Evolutionary conservation across 1,140 invertebrate genomes (phyloP).

Genomic region (Aporrectodea caliginosa): DNA sequence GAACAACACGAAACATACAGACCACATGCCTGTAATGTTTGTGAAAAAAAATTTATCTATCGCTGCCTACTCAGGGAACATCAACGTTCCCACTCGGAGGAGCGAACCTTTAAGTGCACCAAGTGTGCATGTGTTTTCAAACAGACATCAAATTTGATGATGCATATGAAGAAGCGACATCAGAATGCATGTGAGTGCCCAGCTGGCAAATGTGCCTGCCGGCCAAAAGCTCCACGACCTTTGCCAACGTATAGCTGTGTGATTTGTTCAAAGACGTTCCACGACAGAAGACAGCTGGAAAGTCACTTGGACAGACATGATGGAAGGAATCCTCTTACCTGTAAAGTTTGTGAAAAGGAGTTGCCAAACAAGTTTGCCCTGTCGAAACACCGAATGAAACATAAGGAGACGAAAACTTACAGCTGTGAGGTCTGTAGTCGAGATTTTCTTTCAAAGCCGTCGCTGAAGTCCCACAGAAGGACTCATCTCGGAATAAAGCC

Average conservation of each 20-base stretch:
- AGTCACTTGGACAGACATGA: neutral
- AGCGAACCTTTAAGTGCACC: neutral
- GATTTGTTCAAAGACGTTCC: neutral
- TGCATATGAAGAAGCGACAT: neutral
- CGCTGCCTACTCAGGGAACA: neutral
- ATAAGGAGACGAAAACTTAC: neutral
- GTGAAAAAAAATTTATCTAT: neutral
- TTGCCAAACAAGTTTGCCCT: neutral
- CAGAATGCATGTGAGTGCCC: neutral
- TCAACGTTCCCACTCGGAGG: neutral
- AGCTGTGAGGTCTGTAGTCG: neutral
- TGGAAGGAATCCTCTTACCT: neutral
- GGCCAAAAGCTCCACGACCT: neutral
- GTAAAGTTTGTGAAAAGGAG: neutral
- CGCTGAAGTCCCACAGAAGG: neutral
- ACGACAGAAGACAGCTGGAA: neutral
- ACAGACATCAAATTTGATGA: neutral
- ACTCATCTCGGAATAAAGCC: neutral
- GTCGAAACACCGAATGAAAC: neutral
- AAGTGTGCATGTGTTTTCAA: neutral
- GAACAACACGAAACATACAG: neutral
- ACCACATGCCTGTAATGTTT: neutral
- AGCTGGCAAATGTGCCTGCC: neutral
- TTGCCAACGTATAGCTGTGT: neutral
- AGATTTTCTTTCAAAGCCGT: neutral